phyloP scores from a whole-genome alignment of 53 echinoderm and acorn worm genomes.

The Arbacia lixula region DNA sequence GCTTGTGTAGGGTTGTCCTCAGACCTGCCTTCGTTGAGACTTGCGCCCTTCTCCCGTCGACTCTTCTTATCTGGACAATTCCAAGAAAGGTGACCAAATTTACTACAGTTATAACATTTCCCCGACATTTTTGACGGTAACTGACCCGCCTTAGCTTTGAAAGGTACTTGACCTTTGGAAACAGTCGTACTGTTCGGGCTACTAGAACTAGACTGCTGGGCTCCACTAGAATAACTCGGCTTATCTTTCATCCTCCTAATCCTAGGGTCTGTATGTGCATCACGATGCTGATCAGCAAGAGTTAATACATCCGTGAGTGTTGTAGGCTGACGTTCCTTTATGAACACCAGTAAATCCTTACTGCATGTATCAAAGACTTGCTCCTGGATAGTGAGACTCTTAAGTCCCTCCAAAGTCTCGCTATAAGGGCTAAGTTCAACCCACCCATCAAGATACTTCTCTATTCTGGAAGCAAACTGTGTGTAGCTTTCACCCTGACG shows the following conservation, averaged over 20 bases:
- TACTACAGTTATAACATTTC: too few species aligned
- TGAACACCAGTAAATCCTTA: slow-evolving; percentile 59
- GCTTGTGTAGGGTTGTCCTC: too few species aligned
- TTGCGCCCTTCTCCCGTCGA: not conserved
- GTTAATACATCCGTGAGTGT: slow-evolving; percentile 23
- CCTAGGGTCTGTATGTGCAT: slow-evolving; percentile 61
- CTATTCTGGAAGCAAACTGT: slow-evolving; percentile 53
- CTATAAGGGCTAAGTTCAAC: slow-evolving; percentile 52
- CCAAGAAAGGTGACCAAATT: too few species aligned
- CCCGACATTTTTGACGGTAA: too few species aligned
- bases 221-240: too few species aligned
- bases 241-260: slow-evolving; percentile 40
- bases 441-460: slow-evolving; percentile 62
- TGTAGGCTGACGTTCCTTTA: slow-evolving; percentile 66
- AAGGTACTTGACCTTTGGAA: too few species aligned
- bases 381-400: slow-evolving; percentile 59
- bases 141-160: not conserved
- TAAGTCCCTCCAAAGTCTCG: slow-evolving; percentile 24
- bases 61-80: too few species aligned
- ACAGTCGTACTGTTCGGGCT: too few species aligned
- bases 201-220: slow-evolving; percentile 33
- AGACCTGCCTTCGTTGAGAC: too few species aligned
- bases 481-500: slow-evolving; percentile 49
- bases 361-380: slow-evolving; percentile 60
- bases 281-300: slow-evolving; percentile 65